Evolutionary conservation across 2,888 invertebrate genomes (phyloP).

Genomic region (Chrysolina haemoptera): DNA sequence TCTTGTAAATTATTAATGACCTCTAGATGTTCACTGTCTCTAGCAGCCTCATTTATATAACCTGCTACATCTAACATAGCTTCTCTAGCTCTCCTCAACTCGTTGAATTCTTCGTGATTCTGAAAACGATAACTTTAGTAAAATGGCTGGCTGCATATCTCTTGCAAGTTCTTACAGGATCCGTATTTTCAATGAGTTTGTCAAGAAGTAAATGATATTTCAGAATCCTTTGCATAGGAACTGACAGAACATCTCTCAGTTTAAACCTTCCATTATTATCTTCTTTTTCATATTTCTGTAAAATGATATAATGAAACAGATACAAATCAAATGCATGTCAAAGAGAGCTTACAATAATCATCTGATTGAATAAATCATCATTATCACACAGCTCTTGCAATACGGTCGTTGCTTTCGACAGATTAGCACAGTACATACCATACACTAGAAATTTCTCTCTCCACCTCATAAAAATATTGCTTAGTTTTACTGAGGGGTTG

Average conservation of each 20-base stretch:
- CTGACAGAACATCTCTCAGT: conserved; percentile 94
- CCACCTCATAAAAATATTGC: conserved; percentile 91
- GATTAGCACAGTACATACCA: conserved; percentile 95
- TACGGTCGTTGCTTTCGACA: conserved; percentile 89
- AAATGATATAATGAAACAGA: conserved; percentile 42
- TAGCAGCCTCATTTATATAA: conserved; percentile 97
- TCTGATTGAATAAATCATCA: conserved; percentile 77
- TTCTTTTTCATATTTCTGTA: conserved; percentile 91
- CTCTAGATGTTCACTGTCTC: conserved; percentile 94
- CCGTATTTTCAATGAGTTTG: conserved; percentile 89
- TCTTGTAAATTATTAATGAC: conserved; percentile 93
- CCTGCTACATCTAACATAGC: conserved; percentile 97
- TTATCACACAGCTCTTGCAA: conserved; percentile 84
- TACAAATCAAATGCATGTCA: background rate
- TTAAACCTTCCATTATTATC: conserved; percentile 96
- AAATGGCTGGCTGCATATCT: background rate
- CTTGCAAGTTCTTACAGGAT: conserved; percentile 74
- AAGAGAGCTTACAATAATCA: conserved; percentile 75
- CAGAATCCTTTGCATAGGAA: conserved; percentile 98
- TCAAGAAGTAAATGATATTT: conserved; percentile 96
- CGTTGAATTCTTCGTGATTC: conserved; percentile 87
- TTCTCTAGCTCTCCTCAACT: conserved; percentile 89
- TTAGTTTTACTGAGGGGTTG: conserved; percentile 76
- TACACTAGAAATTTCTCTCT: conserved; percentile 93
- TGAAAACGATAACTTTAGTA: conserved; percentile 63